Evolutionary conservation across 2,888 invertebrate species (phyloP).

Genomic region (Acanthopleura granulata): DNA sequence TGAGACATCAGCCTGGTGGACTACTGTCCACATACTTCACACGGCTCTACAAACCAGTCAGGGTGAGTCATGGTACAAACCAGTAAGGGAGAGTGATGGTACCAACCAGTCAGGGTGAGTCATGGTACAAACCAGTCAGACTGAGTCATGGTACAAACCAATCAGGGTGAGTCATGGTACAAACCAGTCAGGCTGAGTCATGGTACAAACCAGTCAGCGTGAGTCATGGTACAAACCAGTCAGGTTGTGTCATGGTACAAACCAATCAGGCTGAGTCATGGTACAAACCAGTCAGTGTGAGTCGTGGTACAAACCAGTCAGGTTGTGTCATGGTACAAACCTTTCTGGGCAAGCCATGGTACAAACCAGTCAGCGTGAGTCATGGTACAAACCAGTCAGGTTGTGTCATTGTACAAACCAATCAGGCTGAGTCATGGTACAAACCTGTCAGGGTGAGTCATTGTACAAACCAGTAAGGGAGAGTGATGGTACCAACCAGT

Average conservation of each 20-base stretch:
- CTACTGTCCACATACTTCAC: slow-evolving; percentile 55
- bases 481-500: too few relatives aligned
- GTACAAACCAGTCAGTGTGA: neutral
- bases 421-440: too few relatives aligned
- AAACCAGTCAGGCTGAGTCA: neutral
- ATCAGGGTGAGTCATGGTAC: neutral
- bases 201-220: neutral
- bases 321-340: neutral
- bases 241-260: neutral
- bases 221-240: neutral
- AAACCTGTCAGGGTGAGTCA: neutral
- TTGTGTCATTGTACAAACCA: too few relatives aligned
- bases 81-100: slow-evolving; percentile 30
- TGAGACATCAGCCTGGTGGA: slow-evolving; percentile 44
- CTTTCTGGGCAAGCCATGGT: too few relatives aligned
- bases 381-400: neutral
- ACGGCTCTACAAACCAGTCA: slow-evolving; percentile 55
- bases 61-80: slow-evolving; percentile 33
- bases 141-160: neutral
- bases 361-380: neutral
- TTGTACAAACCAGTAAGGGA: too few relatives aligned
- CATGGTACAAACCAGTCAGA: neutral
- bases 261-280: neutral
- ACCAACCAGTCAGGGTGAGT: slow-evolving; percentile 29
- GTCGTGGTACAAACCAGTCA: neutral